These are phyloP conservation scores for Redunca redunca DNA, from an alignment of 2,113 vertebrate genomes.

Conservation along the genomic window DNA sequence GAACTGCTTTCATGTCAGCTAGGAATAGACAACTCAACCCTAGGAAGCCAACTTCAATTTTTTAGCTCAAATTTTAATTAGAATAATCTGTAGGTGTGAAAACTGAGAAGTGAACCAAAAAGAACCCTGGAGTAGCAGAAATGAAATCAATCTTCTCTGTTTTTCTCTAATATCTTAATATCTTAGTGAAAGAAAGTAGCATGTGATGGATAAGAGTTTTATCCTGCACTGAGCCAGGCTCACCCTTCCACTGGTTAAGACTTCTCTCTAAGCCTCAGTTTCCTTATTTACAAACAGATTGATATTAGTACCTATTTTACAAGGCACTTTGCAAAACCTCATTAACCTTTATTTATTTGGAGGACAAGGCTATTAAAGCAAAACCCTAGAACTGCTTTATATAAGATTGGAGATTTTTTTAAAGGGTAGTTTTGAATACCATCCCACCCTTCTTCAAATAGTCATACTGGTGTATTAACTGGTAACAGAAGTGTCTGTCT, in stretches of 20 bases:
- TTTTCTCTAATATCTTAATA: background rate
- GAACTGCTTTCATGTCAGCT: background rate
- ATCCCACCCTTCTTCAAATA: background rate
- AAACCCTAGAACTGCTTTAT: background rate
- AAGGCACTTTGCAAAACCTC: background rate
- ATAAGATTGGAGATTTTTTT: background rate
- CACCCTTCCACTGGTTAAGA: background rate
- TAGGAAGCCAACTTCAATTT: background rate
- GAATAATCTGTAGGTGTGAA: conserved; percentile 4
- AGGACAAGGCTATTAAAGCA: background rate
- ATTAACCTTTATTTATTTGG: background rate
- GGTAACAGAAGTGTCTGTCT: background rate
- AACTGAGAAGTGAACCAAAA: background rate
- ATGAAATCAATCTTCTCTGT: background rate
- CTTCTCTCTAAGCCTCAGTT: background rate
- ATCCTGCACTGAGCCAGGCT: background rate
- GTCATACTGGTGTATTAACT: background rate
- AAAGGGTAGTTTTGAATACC: background rate
- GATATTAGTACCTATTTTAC: background rate
- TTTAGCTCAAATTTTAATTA: conserved; percentile 1
- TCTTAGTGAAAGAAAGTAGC: background rate
- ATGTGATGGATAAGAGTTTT: background rate
- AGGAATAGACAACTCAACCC: background rate
- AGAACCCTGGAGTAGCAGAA: background rate
- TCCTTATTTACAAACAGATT: background rate